phyloP scores from a whole-genome alignment of 2,113 vertebrate species.

The Gymnobelideus leadbeateri region DNA sequence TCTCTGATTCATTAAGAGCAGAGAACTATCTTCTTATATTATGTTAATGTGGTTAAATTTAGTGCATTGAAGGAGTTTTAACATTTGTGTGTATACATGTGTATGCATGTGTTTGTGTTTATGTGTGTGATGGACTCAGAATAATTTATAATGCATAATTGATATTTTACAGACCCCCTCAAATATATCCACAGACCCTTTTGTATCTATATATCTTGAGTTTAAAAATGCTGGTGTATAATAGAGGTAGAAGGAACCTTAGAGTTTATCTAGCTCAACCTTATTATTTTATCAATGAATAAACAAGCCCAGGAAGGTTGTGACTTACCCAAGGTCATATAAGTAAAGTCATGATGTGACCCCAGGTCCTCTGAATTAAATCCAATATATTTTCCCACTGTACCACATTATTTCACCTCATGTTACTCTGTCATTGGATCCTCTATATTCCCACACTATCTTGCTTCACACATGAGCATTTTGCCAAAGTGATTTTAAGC shows the following conservation, averaged over 20 bases:
- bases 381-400: background rate
- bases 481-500: background rate
- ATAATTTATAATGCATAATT: background rate
- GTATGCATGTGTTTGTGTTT: background rate
- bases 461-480: background rate
- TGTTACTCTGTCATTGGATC: background rate
- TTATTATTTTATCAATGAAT: background rate
- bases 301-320: background rate
- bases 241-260: background rate
- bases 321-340: background rate
- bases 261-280: background rate
- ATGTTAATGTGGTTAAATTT: background rate
- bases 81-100: background rate
- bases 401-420: background rate
- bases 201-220: background rate
- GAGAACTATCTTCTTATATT: background rate
- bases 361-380: background rate
- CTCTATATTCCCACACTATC: background rate
- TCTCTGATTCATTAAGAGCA: background rate
- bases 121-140: background rate
- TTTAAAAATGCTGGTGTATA: background rate
- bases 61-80: background rate
- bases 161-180: background rate
- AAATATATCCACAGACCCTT: background rate
- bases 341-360: background rate